phyloP scores from a whole-genome alignment of 2,888 invertebrate species.

The Piscicola geometra region DNA sequence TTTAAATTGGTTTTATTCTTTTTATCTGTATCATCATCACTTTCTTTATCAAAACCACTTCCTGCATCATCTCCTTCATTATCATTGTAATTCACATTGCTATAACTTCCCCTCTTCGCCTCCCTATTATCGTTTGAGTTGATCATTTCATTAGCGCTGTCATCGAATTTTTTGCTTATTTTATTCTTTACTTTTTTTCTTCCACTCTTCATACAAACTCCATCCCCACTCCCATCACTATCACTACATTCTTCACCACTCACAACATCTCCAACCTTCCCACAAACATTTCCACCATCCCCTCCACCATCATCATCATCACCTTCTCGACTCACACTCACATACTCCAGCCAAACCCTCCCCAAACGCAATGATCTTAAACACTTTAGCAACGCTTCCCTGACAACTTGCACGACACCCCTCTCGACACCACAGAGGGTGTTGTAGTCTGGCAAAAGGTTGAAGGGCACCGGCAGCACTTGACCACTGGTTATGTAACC shows the following conservation, averaged over 20 bases:
- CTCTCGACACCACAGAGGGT: background rate
- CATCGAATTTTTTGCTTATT: too few relatives aligned
- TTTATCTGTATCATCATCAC: background rate
- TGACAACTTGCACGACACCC: background rate
- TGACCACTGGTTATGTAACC: conserved; percentile 47
- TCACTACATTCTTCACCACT: background rate
- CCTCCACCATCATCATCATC: conserved; percentile 13
- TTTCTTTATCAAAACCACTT: background rate
- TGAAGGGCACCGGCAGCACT: conserved; percentile 48
- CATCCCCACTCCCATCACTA: background rate
- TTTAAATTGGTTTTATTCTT: background rate
- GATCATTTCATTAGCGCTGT: too few relatives aligned
- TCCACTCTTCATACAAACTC: too few relatives aligned
- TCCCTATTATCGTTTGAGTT: too few relatives aligned
- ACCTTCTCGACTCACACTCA: conserved; percentile 11
- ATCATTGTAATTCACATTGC: too few relatives aligned
- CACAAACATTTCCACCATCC: too few relatives aligned
- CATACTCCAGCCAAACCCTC: conserved; percentile 40
- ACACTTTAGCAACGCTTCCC: background rate
- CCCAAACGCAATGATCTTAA: too few relatives aligned
- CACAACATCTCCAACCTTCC: too few relatives aligned
- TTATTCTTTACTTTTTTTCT: too few relatives aligned
- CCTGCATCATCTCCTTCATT: too few relatives aligned
- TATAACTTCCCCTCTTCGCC: too few relatives aligned
- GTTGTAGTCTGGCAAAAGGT: conserved; percentile 48